These are phyloP conservation scores for Papilio helenus DNA, from an alignment of 1,140 invertebrate species.

Conservation along the genomic window DNA sequence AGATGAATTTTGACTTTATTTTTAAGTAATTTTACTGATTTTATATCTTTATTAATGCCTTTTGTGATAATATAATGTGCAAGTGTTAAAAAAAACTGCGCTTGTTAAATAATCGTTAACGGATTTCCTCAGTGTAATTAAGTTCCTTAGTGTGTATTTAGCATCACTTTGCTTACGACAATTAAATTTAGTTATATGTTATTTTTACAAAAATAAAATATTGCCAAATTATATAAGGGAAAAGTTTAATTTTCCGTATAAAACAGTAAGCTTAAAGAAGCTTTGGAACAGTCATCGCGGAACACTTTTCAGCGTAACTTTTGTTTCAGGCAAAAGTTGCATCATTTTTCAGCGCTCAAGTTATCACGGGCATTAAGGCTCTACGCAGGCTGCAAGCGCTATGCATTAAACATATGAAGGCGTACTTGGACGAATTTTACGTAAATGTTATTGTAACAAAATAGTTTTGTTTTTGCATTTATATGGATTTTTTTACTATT, in stretches of 20 bases:
- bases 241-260: slow-evolving; percentile 9
- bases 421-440: neutral
- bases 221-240: neutral
- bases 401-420: slow-evolving; percentile 15
- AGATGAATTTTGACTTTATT: neutral
- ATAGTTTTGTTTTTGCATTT: neutral
- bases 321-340: slow-evolving; percentile 22
- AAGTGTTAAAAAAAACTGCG: too few relatives aligned
- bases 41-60: too few relatives aligned
- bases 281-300: slow-evolving; percentile 16
- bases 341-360: slow-evolving; percentile 27
- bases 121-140: too few relatives aligned
- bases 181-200: too few relatives aligned
- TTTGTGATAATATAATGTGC: too few relatives aligned
- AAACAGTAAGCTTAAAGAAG: slow-evolving; percentile 15
- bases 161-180: too few relatives aligned
- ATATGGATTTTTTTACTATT: neutral
- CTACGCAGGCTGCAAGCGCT: neutral
- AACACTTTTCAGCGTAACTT: slow-evolving; percentile 21
- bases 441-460: neutral
- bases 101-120: too few relatives aligned
- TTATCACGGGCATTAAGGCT: slow-evolving; percentile 24
- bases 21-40: neutral
- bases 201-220: neutral
- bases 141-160: too few relatives aligned